Evolutionary conservation across 2,888 invertebrate genomes (phyloP), one percentile per base, ranked within the genome.

Genomic region (Cantharis flavilabris): DNA sequence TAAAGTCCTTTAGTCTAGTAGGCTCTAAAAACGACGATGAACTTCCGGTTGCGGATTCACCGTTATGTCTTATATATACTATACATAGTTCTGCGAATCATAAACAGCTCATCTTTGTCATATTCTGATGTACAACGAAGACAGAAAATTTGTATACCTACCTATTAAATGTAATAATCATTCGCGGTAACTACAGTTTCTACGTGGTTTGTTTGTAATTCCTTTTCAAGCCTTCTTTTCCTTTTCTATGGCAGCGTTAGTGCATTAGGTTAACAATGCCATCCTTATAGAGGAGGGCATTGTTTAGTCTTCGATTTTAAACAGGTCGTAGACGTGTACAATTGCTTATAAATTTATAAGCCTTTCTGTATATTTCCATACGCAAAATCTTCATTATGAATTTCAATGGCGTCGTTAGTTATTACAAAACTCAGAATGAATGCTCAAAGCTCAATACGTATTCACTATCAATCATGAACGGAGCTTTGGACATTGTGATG

Each of bases 41-140:
- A 87, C 87, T 87, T 87, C 87, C 87, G 87, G 86, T 87, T 86
- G 86, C 86, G 80, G 83, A 84, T 83, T 82, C 84, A 87, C 87
- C 87, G 87, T 87, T 87, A 87, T 82, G 76, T 76, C 79, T 76
- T 79, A 74, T 67, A 67, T 70, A 64, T 70, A 69, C 33, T 49
- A 71, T 72, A 69, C 69, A 69, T 78, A 76, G 76, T 74, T 78
- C 76, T 78, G 76, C 76, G 75, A 76, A 79, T 75, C 76, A 73
- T 69, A 76, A 75, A 49, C 75, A 67, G 30, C 65, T 71, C 62
- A 67, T 76, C 74, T 76, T 69, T 72, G 67, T 72, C 70, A 72
- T 72, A 30, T 65, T 20, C 18, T 23, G 16, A 20, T 9, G 75
- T 18, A 33, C 18, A 67, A 78, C 70, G 67, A 73, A 63, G 76